Conservation (phyloP, 2,888 invertebrate genomes). For the Lithosia quadra region DNA sequence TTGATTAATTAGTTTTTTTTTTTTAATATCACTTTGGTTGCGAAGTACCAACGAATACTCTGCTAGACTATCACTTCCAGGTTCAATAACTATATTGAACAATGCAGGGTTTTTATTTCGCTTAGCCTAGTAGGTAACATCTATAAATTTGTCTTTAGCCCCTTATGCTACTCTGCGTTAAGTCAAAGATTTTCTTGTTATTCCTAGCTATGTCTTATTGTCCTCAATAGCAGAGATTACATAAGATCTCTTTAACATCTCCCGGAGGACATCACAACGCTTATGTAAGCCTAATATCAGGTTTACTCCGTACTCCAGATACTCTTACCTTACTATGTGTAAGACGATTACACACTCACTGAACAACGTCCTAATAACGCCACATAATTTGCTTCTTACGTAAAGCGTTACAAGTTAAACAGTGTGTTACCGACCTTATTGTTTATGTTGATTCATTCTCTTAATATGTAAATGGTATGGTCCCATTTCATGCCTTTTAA, state of each 20-base stretch:
- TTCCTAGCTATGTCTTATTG: not conserved
- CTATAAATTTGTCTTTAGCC: not conserved
- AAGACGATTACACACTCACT: slow-evolving; percentile 6
- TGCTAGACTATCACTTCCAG: not conserved
- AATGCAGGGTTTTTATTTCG: not conserved
- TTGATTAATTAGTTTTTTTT: not conserved
- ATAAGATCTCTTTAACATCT: not conserved
- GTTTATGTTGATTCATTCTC: slow-evolving; percentile 54
- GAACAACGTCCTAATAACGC: slow-evolving; percentile 7
- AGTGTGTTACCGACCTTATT: slow-evolving; percentile 44
- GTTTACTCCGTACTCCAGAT: not conserved
- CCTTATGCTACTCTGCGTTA: not conserved
- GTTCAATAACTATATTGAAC: not conserved
- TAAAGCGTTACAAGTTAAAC: slow-evolving; percentile 18
- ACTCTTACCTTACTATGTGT: not conserved
- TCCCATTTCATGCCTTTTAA: slow-evolving; percentile 49
- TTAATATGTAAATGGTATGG: slow-evolving; percentile 48
- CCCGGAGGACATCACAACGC: not conserved
- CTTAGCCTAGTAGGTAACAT: not conserved
- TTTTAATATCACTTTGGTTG: not conserved
- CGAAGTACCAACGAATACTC: not conserved
- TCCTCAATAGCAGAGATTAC: not conserved
- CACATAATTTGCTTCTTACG: slow-evolving; percentile 13
- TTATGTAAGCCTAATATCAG: not conserved
- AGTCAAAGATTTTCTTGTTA: not conserved